Conservation (phyloP, 2,888 invertebrate species). For the Punctoribates punctum region DNA sequence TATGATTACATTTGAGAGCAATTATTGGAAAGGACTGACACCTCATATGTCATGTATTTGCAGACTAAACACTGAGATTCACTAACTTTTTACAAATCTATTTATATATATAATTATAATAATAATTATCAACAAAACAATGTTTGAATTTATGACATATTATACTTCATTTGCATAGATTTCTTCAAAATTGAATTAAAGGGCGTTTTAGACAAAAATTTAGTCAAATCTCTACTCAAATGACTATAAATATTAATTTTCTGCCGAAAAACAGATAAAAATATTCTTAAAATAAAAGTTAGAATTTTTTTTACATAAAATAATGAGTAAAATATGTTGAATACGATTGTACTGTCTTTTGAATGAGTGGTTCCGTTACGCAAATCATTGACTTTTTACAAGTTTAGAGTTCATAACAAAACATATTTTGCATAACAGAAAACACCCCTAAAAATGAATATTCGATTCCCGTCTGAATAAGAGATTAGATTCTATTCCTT, state of each 20-base stretch:
- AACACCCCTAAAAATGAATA: neutral
- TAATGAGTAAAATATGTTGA: conserved; percentile 24
- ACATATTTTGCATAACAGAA: neutral
- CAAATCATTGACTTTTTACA: neutral
- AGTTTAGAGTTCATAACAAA: neutral
- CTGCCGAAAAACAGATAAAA: neutral
- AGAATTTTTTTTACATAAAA: neutral
- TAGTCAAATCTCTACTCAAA: neutral
- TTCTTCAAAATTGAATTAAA: neutral
- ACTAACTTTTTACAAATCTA: neutral
- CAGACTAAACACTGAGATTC: conserved; percentile 25
- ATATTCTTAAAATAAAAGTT: neutral
- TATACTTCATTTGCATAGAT: conserved; percentile 10
- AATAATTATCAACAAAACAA: neutral
- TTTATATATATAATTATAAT: neutral
- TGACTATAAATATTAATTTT: neutral
- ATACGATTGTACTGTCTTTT: conserved; percentile 19
- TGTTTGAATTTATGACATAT: neutral
- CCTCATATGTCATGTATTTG: neutral
- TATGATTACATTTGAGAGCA: neutral
- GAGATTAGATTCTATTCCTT: conserved; percentile 13
- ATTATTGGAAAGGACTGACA: neutral
- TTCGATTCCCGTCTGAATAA: neutral
- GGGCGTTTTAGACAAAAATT: neutral
- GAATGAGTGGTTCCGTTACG: conserved; percentile 5